Base-by-base conservation (phyloP, 2,797 vertebrate species). In the Gallirallus australis region DNA sequence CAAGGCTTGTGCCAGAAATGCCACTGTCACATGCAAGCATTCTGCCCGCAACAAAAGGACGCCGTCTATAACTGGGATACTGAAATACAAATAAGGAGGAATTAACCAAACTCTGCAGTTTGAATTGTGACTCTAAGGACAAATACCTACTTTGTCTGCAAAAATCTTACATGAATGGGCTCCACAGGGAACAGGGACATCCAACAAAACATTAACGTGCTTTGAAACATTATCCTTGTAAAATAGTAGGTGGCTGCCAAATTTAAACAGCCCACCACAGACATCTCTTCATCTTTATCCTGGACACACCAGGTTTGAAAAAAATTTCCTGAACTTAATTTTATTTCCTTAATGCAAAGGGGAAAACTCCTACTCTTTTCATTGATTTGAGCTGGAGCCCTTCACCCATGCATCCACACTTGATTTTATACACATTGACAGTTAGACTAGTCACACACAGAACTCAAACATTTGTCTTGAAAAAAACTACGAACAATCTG, bases 11-110 rank as follows among this genome's bases (percentile, higher is more conserved):
- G 88, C 80, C 91, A 96, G 83, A 79, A 93, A 92, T 28, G 45
- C 18, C 16, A 11, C 54, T 42, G 53, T 53, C 83, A 91, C 40
- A 42, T 0, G 6, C 45, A 69, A 88, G 64, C 33, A 42, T 57
- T 82, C 70, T 85, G 52, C 60, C 21, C 3, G 1, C 45, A 89
- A 94, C 61, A 81, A 91, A 89, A 87, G 60, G 72, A 53, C 0
- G 0, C 11, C 57, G 35, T 63, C 89, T 83, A 33, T 59, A 83
- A 72, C 31, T 52, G 57, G 52, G 40, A 54, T 70, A 82, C 35
- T 63, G 70, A 89, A 92, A 82, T 47, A 82, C 59, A 88, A 93
- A 88, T 57, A 91, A 82, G 2, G 21, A 93, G 52, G 40, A 86
- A 93, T 90, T 90, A 84, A 77, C 21, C 4, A 0, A 95, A 86